Evolutionary conservation across 2,797 vertebrate genomes (phyloP).

Genomic region (Ptychobarbus kaznakovi): DNA sequence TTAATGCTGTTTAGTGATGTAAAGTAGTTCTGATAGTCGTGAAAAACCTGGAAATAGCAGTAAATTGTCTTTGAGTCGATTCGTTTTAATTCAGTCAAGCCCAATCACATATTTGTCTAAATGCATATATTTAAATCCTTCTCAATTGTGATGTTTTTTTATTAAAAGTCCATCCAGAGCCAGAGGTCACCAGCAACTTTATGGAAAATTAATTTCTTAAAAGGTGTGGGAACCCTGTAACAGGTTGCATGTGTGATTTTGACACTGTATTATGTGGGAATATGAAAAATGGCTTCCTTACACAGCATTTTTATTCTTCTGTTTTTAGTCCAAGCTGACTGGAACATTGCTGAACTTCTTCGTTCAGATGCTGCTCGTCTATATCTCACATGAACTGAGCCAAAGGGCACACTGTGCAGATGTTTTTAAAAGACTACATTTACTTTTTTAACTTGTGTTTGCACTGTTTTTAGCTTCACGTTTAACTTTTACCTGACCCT

Average conservation of each 20-base stretch:
- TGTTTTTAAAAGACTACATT: neutral
- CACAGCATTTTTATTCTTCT: neutral
- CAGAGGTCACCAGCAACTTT: neutral
- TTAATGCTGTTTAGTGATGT: neutral
- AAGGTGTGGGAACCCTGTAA: neutral
- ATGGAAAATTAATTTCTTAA: neutral
- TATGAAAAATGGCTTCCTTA: constrained; percentile 5
- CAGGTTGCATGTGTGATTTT: constrained; percentile 7
- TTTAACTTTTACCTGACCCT: neutral
- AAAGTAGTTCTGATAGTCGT: neutral
- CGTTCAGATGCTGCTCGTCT: neutral
- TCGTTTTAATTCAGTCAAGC: neutral
- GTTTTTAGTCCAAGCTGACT: neutral
- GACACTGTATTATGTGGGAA: neutral
- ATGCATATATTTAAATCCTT: neutral
- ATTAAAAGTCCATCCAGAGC: neutral
- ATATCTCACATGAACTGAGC: neutral
- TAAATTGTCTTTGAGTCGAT: neutral
- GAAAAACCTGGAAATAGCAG: neutral
- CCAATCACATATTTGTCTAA: neutral
- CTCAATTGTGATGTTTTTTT: neutral
- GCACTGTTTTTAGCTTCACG: neutral
- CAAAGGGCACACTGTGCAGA: constrained; percentile 2
- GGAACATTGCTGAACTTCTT: neutral
- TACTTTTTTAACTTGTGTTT: neutral